Conservation (phyloP, 2,888 invertebrate genomes). For the Hemistola chrysoprasaria region DNA sequence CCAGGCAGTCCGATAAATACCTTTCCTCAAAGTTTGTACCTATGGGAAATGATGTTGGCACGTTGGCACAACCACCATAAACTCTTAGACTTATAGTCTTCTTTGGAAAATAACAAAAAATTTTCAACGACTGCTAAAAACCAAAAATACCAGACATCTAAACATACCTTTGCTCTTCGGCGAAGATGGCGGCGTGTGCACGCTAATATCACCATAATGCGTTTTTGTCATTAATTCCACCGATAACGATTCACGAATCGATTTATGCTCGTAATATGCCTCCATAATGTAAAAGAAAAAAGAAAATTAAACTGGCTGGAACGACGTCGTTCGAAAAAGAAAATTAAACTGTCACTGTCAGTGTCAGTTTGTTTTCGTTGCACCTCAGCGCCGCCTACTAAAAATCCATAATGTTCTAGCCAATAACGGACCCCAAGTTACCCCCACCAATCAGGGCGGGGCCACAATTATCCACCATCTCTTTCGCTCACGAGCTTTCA, state of each 20-base stretch:
- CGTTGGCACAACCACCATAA: too few relatives aligned
- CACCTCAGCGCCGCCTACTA: conserved; percentile 51
- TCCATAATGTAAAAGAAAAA: conserved; percentile 43
- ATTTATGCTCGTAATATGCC: conserved; percentile 48
- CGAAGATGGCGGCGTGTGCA: conserved; percentile 59
- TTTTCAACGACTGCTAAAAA: too few relatives aligned
- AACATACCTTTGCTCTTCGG: conserved; percentile 68
- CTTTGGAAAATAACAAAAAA: too few relatives aligned
- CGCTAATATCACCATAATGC: conserved; percentile 42
- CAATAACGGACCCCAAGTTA: conserved; percentile 61
- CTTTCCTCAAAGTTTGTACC: too few relatives aligned
- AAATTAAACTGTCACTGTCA: conserved; percentile 63
- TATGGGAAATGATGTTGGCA: too few relatives aligned
- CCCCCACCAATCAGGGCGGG: conserved; percentile 73
- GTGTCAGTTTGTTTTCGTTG: conserved; percentile 52
- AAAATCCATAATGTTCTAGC: conserved; percentile 74
- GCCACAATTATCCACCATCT: conserved; percentile 58
- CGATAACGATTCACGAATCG: conserved; percentile 45
- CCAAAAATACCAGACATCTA: too few relatives aligned
- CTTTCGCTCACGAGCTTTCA: conserved; percentile 63
- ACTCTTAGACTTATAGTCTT: too few relatives aligned
- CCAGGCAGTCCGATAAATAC: too few relatives aligned
- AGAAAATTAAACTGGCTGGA: conserved; percentile 28
- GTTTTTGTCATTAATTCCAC: conserved; percentile 50
- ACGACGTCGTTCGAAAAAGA: conserved; percentile 38